Evolutionary conservation across 53 echinoderm and acorn worm species (phyloP).

Genomic region (Holothuria leucospilota): DNA sequence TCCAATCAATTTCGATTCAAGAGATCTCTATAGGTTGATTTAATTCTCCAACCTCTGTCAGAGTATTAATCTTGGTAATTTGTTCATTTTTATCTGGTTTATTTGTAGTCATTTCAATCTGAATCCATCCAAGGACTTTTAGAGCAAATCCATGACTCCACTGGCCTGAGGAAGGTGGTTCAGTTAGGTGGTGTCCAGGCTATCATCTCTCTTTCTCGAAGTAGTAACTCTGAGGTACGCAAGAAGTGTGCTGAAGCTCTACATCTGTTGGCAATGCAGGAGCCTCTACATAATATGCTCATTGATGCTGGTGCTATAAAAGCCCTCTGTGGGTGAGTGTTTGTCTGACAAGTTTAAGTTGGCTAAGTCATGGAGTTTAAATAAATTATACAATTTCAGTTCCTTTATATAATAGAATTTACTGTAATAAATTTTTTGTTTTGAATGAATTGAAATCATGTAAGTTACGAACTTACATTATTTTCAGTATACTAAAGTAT

Average conservation of each 20-base stretch:
- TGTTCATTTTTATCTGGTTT: slow-evolving; percentile 17
- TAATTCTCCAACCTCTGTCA: no score
- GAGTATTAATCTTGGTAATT: no score
- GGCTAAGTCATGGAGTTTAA: no score
- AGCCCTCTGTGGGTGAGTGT: slow-evolving; percentile 85
- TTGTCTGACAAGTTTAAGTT: no score
- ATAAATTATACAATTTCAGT: no score
- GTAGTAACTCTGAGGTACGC: slow-evolving; percentile 72
- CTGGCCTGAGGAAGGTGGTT: slow-evolving; percentile 71
- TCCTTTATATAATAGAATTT: no score
- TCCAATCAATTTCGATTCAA: no score
- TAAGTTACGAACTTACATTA: no score
- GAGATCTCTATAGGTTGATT: no score
- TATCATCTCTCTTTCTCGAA: slow-evolving; percentile 77
- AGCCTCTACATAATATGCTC: slow-evolving; percentile 75
- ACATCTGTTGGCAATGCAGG: slow-evolving; percentile 81
- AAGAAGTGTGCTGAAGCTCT: slow-evolving; percentile 82
- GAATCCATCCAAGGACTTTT: slow-evolving; percentile 82
- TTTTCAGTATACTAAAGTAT: no score
- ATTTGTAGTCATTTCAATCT: slow-evolving; percentile 74
- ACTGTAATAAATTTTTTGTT: no score
- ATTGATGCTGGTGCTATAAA: slow-evolving; percentile 85
- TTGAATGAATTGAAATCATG: no score
- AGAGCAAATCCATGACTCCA: slow-evolving; percentile 69
- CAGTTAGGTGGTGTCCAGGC: slow-evolving; percentile 93